Base-by-base conservation (phyloP, 2,113 vertebrate genomes). In the Meriones unguiculatus region DNA sequence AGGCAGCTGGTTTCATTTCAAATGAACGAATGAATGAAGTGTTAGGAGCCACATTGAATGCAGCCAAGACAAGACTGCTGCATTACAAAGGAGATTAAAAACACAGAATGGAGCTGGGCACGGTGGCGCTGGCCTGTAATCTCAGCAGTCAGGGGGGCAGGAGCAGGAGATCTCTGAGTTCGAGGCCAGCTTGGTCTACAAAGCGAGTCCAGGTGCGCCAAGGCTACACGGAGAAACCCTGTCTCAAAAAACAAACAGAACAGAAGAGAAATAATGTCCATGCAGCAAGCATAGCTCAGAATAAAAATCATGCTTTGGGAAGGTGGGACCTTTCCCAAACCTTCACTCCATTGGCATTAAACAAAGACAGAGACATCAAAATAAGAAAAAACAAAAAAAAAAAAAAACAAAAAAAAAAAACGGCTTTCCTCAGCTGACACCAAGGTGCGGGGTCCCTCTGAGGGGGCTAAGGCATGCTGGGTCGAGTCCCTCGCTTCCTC, bases 51-150 rank as follows among this genome's bases (percentile, higher is more conserved):
- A 73, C 20, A 50, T 3, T 90, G 38, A 41, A 87, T 4, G 2
- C 11, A 94, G 52, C 88, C 17, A 35, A 9, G 50, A 57, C 76
- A 87, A 75, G 15, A 88, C 24, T 24, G 75, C 35, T 69, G n/a
- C 4, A 54, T 91, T 90, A 35, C 84, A 81, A 92, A 93, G 38
- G 72, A 92, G 22, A 94, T 70, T 77, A 57, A 59, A 64, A 80
- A 59, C 25, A 41, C n/a, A 17, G 20, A 46, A 46, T 46, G 46
- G 46, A 46, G 46, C 46, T 46, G 46, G 46, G 46, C 46, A 46
- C 46, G 4, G 46, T 46, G 46, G 46, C 46, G 46, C 46, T 46
- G 46, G 46, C 46, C 46, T 46, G 46, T 46, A 46, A 46, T 46
- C 46, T 46, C 46, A 46, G 46, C 46, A 46, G 46, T 46, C 46